Percentiles rank a stretch among this genome's conserved stretches.
These are phyloP conservation scores for Rhombomys opimus DNA, from an alignment of 2,113 vertebrate genomes.

Conservation along the genomic window DNA sequence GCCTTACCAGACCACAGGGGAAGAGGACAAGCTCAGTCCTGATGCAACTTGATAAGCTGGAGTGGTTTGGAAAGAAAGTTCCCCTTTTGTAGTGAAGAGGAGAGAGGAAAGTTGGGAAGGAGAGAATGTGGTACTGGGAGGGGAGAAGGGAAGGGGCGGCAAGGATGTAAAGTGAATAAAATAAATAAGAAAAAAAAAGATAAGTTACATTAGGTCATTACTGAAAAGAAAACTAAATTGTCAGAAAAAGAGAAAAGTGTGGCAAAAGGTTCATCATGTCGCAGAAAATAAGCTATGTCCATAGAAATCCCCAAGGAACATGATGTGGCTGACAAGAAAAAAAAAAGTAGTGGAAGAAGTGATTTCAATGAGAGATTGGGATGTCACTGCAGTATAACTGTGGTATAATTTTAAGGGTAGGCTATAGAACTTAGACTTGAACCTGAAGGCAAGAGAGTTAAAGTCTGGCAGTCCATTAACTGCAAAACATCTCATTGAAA, in stretches of 20 bases:
- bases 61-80: no score
- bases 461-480: conserved; percentile 1
- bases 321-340: background rate
- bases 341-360: background rate
- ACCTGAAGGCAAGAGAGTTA: conserved; percentile 5
- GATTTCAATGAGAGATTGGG: background rate
- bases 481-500: background rate
- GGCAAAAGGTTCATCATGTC: background rate
- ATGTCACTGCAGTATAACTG: background rate
- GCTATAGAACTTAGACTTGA: conserved; percentile 30
- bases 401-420: background rate
- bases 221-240: background rate
- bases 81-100: no score
- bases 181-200: background rate
- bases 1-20: no score
- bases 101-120: no score
- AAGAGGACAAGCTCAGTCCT: no score
- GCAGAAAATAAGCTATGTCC: background rate
- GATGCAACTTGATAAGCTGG: no score
- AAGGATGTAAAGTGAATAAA: no score
- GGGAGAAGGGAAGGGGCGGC: no score
- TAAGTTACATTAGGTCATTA: conserved; percentile 40
- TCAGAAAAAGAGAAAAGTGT: conserved; percentile 19
- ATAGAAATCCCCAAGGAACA: background rate
- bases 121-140: no score